Conservation (phyloP, 2,797 vertebrate species). For the Thunnus albacares region DNA sequence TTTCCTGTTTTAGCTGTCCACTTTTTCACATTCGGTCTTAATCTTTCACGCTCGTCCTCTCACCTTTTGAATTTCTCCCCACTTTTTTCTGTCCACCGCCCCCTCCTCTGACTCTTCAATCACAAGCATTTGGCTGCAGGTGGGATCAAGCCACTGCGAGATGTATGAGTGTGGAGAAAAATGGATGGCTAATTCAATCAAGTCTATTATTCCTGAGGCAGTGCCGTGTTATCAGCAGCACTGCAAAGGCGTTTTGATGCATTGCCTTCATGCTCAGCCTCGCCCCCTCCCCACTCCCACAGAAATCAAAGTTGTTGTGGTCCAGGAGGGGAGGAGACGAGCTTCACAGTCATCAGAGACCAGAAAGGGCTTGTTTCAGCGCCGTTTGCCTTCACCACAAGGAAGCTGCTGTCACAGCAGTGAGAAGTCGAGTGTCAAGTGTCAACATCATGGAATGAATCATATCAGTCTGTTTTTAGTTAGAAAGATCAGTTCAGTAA, state of each 20-base stretch:
- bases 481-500: background rate
- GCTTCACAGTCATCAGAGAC: conserved; percentile 52
- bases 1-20: conserved; percentile 9
- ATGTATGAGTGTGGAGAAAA: conserved; percentile 78
- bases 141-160: conserved; percentile 80
- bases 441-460: conserved; percentile 48
- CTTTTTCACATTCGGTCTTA: conserved; percentile 27
- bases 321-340: background rate
- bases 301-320: conserved; percentile 74
- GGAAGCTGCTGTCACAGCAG: conserved; percentile 41
- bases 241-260: conserved; percentile 82
- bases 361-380: conserved; percentile 49
- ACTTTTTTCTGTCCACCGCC: background rate
- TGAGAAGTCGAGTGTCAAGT: conserved; percentile 45
- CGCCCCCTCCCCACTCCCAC: conserved; percentile 52
- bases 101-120: conserved; percentile 61
- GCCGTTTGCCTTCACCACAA: conserved; percentile 39
- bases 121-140: conserved; percentile 75
- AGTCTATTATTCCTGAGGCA: conserved; percentile 83
- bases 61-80: conserved; percentile 50
- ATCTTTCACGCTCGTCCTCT: conserved; percentile 47
- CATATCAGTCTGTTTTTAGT: conserved; percentile 15
- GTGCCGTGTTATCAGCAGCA: conserved; percentile 78
- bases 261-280: conserved; percentile 77
- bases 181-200: conserved; percentile 84